Evolutionary conservation across 2,113 vertebrate species (phyloP).

Genomic region (Podocnemis expansa): DNA sequence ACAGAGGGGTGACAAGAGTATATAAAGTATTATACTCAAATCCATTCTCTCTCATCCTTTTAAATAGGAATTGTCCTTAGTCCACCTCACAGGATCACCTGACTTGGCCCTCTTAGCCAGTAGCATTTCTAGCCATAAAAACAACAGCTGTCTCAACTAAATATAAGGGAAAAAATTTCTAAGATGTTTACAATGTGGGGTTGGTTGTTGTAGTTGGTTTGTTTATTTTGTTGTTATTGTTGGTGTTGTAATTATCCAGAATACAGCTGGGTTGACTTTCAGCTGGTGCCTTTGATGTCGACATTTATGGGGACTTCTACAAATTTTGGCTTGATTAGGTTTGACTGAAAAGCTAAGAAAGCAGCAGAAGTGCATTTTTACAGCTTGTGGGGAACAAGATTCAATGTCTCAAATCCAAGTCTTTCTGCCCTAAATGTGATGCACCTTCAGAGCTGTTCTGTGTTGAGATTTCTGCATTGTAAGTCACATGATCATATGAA

Average conservation of each 20-base stretch:
- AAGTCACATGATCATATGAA: background rate
- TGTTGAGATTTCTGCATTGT: background rate
- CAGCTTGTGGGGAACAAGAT: background rate
- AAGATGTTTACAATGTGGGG: background rate
- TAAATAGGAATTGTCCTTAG: background rate
- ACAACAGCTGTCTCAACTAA: background rate
- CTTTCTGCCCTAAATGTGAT: background rate
- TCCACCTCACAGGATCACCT: background rate
- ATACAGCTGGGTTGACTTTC: background rate
- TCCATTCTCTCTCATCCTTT: background rate
- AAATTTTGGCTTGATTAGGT: background rate
- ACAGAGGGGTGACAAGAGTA: background rate
- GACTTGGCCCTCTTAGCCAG: background rate
- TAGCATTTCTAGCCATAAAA: background rate
- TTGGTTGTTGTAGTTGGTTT: background rate
- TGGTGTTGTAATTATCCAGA: background rate
- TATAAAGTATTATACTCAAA: background rate
- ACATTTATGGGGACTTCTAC: background rate
- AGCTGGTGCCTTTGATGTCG: background rate
- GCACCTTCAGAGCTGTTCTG: background rate
- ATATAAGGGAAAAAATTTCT: background rate
- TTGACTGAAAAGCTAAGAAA: background rate
- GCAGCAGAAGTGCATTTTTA: background rate
- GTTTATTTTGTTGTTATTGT: background rate
- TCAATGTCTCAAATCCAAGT: background rate